Percentiles rank a stretch among this genome's conserved stretches.
Evolutionary conservation across 2,797 vertebrate genomes (phyloP).

Genomic region (Hephaestus fuliginosus): DNA sequence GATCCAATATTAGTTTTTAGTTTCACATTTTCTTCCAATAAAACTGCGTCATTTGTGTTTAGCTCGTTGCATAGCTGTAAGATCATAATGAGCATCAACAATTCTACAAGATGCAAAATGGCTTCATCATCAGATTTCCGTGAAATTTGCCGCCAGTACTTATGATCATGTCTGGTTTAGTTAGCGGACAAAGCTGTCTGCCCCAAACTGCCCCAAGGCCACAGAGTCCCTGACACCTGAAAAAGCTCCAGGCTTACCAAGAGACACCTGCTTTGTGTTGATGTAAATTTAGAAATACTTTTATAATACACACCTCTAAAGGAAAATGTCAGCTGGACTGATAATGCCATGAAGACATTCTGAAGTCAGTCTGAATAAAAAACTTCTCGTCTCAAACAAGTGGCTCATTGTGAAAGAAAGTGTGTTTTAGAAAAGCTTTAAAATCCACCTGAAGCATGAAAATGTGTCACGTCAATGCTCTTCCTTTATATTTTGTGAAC

Average conservation of each 20-base stretch:
- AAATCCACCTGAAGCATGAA: background rate
- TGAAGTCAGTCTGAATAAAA: background rate
- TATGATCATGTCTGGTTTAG: background rate
- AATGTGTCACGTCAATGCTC: background rate
- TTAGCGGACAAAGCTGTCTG: background rate
- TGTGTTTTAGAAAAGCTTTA: background rate
- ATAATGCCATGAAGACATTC: background rate
- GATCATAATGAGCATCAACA: no score
- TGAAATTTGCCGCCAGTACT: background rate
- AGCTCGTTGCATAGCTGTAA: background rate
- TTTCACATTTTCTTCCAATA: background rate
- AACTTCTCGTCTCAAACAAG: background rate
- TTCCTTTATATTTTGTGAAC: background rate
- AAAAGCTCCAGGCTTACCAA: slow-evolving; percentile 3
- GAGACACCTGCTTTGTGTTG: slow-evolving; percentile 4
- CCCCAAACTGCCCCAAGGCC: slow-evolving; percentile 12
- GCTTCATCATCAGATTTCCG: background rate
- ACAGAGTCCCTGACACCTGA: background rate
- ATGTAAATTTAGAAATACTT: background rate
- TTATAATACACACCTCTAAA: background rate
- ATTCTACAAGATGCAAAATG: no score
- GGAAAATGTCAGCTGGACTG: background rate
- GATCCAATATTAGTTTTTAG: background rate
- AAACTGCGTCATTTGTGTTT: background rate
- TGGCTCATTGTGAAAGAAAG: background rate